A percentile compares a stretch with the other conserved stretches of the same genome.
Conservation (phyloP, 2,797 vertebrate species). For the Hyperoplus lanceolatus region DNA sequence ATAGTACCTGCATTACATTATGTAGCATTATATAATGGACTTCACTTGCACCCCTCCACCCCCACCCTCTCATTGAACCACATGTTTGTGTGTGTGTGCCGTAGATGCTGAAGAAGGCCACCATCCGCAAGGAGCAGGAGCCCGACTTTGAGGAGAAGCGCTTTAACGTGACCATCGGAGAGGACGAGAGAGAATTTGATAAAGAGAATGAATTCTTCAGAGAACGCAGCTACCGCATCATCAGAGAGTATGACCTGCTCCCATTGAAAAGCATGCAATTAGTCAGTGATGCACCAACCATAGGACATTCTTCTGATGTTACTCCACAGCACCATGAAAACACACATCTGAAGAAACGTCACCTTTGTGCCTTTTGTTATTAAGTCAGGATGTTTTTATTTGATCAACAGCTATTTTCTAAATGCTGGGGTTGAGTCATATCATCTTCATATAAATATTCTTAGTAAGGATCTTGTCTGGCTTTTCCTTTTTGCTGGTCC, state of each 20-base stretch:
- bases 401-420: no score
- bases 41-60: no score
- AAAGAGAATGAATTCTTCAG: slow-evolving; percentile 98
- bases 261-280: no score
- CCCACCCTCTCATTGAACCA: no score
- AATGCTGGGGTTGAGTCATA: no score
- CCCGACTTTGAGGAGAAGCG: slow-evolving; percentile 99
- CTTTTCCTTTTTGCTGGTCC: not conserved
- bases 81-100: not conserved
- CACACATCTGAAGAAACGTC: no score
- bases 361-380: no score
- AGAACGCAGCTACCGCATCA: slow-evolving; percentile 96
- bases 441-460: not conserved
- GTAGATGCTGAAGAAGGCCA: slow-evolving; percentile 97
- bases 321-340: no score
- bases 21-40: no score
- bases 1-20: no score
- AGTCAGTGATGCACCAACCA: not conserved
- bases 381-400: no score
- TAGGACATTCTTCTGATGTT: no score
- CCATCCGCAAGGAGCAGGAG: slow-evolving; percentile 97
- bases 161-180: slow-evolving; percentile 97
- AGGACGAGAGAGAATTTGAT: slow-evolving; percentile 96
- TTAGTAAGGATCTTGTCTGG: not conserved
- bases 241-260: slow-evolving; percentile 90